Conservation (phyloP, 2,797 vertebrate genomes). For the Pachyuromys duprasi region DNA sequence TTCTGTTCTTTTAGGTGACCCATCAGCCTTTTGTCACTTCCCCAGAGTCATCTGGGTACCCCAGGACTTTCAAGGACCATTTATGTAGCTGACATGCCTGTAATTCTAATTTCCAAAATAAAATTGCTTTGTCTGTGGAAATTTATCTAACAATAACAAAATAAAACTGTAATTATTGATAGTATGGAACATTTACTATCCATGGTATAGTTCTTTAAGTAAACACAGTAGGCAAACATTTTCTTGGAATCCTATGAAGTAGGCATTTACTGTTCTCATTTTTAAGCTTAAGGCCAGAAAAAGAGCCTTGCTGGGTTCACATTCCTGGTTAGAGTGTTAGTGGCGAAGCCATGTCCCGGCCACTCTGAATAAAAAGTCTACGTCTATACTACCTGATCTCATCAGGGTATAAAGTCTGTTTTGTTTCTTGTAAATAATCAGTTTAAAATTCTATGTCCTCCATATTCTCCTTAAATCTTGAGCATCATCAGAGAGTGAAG, state of each 20-base stretch:
- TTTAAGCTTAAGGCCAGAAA: constrained; percentile 16
- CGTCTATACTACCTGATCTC: not conserved
- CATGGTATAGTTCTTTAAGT: not conserved
- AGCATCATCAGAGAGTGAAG: not conserved
- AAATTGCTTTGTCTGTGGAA: constrained; percentile 26
- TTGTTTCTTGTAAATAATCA: not conserved
- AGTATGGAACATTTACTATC: constrained; percentile 15
- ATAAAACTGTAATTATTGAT: constrained; percentile 14
- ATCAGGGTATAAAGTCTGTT: not conserved
- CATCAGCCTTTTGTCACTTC: not conserved
- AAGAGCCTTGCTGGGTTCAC: not conserved
- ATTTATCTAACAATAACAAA: constrained; percentile 13
- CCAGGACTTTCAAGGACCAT: not conserved
- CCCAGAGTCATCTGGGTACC: not conserved
- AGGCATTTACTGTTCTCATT: not conserved
- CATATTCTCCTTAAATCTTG: not conserved
- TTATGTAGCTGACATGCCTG: not conserved
- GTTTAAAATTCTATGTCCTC: constrained; percentile 14
- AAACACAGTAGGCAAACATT: not conserved
- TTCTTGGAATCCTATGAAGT: constrained; percentile 23
- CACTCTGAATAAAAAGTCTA: not conserved
- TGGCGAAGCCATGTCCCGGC: not conserved
- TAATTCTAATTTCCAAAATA: constrained; percentile 39
- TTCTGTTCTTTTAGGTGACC: not conserved
- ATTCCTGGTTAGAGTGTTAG: not conserved